phyloP scores from a whole-genome alignment of 2,888 invertebrate genomes.

The Gnatocerus cornutus region DNA sequence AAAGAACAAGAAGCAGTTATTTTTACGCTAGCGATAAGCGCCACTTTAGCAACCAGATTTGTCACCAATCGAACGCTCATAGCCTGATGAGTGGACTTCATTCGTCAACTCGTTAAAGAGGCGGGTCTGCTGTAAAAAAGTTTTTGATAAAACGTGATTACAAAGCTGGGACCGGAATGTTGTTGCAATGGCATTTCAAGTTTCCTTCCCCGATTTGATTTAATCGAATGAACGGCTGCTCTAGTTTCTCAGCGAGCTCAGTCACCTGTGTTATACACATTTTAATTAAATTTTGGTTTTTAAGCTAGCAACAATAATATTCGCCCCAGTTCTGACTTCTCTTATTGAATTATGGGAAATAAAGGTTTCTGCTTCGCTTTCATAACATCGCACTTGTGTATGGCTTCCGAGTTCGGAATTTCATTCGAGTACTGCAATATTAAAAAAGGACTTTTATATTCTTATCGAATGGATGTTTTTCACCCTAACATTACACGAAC shows the following conservation, averaged over 20 bases:
- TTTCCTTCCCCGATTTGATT: not conserved
- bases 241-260: not conserved
- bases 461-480: conserved; percentile 11
- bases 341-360: conserved; percentile 17
- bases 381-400: conserved; percentile 11
- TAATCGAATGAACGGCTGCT: not conserved
- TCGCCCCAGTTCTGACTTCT: conserved; percentile 2
- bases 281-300: not conserved
- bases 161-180: no score
- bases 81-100: not conserved
- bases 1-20: conserved; percentile 15
- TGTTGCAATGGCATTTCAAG: not conserved
- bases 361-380: conserved; percentile 15
- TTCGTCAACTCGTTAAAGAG: conserved; percentile 6
- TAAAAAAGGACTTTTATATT: conserved; percentile 13
- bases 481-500: no score
- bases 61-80: conserved; percentile 24
- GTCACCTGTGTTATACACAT: not conserved
- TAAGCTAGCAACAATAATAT: conserved; percentile 3
- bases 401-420: conserved; percentile 11
- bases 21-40: not conserved
- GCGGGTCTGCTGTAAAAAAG: conserved; percentile 20
- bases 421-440: conserved; percentile 8
- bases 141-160: conserved; percentile 17
- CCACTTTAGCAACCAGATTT: conserved; percentile 18